Evolutionary conservation across 2,113 vertebrate genomes (phyloP), one percentile per base, ranked within the genome.

Genomic region (Taxidea taxus): DNA sequence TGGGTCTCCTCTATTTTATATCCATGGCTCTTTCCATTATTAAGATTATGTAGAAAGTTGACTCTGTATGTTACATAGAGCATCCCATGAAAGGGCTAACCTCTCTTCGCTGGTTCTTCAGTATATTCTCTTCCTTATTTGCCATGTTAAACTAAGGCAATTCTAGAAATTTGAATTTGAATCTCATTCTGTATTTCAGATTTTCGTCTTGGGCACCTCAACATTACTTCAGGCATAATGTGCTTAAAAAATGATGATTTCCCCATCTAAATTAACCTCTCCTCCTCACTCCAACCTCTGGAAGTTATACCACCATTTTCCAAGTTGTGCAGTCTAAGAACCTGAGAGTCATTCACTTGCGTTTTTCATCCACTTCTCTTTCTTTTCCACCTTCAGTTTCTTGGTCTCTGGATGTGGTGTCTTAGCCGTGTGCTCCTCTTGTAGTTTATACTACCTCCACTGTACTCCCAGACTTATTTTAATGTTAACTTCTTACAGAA

Each of bases 51-150:
- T 77, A 66, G 39, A 18, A 91, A 92, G 89, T 93, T 68, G 7
- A 60, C 16, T 37, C 66, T 54, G 4, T 74, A 39, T 25, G 8
- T 91, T 91, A 82, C 89, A 62, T 39, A 83, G 77, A 62, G 37
- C 4, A 20, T 87, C 29, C 21, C 14, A 4, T 82, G 92, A 93
- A 58, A 54, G 68, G 78, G 23, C 25, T 85, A 44, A 85, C 39
- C 54, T 87, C 0, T 95, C 44, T 77, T 54, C 21, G 39, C 47
- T 96, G 70, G 4, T 87, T 95, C 39, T 90, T 95, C 27, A 82
- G 6, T 81, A n/a, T 92, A n/a, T 87, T 92, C 1, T 82, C 95
- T 87, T 80, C 20, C 27, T 92, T 95, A 91, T 54, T 96, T 97
- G 83, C 12, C 93, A 20, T 82, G 15, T 95, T 92, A 64, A 77